phyloP scores from a whole-genome alignment of 92 coral and sea anemone species.

The Ricordea florida region DNA sequence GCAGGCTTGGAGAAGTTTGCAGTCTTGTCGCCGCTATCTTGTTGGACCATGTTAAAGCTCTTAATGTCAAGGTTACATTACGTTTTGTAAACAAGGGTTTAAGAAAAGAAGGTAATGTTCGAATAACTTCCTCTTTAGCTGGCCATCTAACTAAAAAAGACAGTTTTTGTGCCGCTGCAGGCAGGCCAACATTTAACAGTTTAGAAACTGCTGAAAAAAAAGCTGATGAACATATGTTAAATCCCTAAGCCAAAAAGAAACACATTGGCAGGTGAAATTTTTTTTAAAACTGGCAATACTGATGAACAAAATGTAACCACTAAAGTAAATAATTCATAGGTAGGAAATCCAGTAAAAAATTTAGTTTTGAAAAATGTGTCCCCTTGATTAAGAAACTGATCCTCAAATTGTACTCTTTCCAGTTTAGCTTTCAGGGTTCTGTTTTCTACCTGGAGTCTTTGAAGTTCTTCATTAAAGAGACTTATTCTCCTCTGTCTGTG shows the following conservation, averaged over 20 bases:
- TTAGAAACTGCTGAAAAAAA: slow-evolving; percentile 13
- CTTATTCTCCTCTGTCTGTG: neutral
- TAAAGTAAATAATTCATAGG: slow-evolving; percentile 6
- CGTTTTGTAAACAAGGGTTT: slow-evolving; percentile 7
- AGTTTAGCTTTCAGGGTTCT: slow-evolving; percentile 1
- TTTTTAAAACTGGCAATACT: slow-evolving; percentile 7
- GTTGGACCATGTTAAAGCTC: slow-evolving; percentile 38
- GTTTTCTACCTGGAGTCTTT: slow-evolving; percentile 3
- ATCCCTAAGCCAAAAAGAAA: slow-evolving; percentile 29
- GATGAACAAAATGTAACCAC: neutral
- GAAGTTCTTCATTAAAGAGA: neutral
- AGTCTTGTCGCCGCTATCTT: too few species aligned
- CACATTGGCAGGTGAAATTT: slow-evolving; percentile 8
- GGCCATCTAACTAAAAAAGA: slow-evolving; percentile 34
- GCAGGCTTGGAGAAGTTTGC: too few species aligned
- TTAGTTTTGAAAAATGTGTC: slow-evolving; percentile 12
- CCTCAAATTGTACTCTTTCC: slow-evolving; percentile 2
- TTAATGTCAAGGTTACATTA: slow-evolving; percentile 12
- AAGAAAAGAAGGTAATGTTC: slow-evolving; percentile 29
- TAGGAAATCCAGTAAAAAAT: slow-evolving; percentile 33
- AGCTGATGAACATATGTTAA: slow-evolving; percentile 11
- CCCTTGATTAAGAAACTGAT: slow-evolving; percentile 4
- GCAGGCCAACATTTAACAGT: slow-evolving; percentile 12
- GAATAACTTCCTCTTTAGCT: slow-evolving; percentile 14
- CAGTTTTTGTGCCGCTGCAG: slow-evolving; percentile 16